Evolutionary conservation across 2,113 vertebrate genomes (phyloP).

Genomic region (Siniperca chuatsi): DNA sequence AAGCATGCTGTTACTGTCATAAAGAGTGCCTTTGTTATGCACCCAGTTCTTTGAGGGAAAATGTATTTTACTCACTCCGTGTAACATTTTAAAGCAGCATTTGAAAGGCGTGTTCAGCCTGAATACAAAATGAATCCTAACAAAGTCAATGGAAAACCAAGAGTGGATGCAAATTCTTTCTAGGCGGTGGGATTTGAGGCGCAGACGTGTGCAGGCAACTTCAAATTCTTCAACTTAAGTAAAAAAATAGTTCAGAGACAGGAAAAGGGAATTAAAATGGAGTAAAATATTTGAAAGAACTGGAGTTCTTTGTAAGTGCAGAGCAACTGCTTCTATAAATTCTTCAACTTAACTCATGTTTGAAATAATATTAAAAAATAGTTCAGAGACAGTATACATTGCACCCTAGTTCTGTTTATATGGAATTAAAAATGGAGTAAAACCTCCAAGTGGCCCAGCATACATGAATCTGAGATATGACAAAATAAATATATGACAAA

Average conservation of each 20-base stretch:
- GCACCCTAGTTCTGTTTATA: neutral
- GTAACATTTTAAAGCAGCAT: constrained; percentile 1
- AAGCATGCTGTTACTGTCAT: neutral
- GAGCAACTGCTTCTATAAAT: no score
- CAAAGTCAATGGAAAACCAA: neutral
- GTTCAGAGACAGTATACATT: neutral
- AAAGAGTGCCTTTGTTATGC: neutral
- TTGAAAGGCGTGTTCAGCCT: neutral
- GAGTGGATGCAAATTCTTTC: neutral
- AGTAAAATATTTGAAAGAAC: neutral
- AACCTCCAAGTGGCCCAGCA: no score
- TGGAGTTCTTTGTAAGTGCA: neutral
- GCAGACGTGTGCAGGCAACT: neutral
- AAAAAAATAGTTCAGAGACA: neutral
- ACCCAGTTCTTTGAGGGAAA: neutral
- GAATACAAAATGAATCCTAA: neutral
- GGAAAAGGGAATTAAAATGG: neutral
- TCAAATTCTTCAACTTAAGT: neutral
- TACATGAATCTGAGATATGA: no score
- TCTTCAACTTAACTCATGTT: no score
- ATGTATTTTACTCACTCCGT: neutral
- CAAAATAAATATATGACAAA: no score
- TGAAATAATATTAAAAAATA: no score
- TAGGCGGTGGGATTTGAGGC: neutral
- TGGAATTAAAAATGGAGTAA: no score